Base-by-base conservation (phyloP, 2,113 vertebrate genomes). In the Trachemys scripta region DNA sequence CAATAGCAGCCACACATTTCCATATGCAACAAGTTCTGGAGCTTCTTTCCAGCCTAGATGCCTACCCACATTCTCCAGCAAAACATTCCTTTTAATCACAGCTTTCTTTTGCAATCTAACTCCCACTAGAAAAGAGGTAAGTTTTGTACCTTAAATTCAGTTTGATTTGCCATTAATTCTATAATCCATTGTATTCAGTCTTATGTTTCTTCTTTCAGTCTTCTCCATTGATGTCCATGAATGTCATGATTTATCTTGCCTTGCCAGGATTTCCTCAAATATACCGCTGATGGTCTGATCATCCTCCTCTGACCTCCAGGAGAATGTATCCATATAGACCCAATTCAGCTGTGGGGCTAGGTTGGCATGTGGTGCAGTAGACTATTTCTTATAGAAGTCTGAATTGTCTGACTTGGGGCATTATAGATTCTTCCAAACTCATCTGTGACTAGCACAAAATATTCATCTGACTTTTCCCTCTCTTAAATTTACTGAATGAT, bases 71-170 rank as follows among this genome's bases (percentile, higher is more conserved):
- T 2, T 51, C 47, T 31, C 50, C 57, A 22, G 65, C 78, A 90
- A 62, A 87, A 25, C 11, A 76, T 42, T 24, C n/a, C 69, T 22
- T 50, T 49, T 56, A 72, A 51, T 22, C 10, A 85, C 35, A 78
- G 57, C 50, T 53, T 83, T 84, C 84, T 84, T 92, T 35, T 10
- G 35, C 91, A 82, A 80, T 0, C 0, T 1, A 3, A 38, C 14
- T 90, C 75, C 65, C 31, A 31, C 51, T 65, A 69, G 42, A 84
- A 89, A 82, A 84, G 24, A 59, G 9, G 12, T 92, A 79, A 22
- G 50, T 86, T 80, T 38, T 90, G 29, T 89, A 80, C 45, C 78
- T 87, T 75, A 54, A 50, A 50, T 83, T 96, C 85, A 69, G 38
- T 10, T 93, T 53, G 56, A 72, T 92, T 86, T 86, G 57, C 9